Percentiles rank a stretch among this genome's conserved stretches.
Conservation (phyloP, 2,113 vertebrate species). For the Phyllostomus discolor region DNA sequence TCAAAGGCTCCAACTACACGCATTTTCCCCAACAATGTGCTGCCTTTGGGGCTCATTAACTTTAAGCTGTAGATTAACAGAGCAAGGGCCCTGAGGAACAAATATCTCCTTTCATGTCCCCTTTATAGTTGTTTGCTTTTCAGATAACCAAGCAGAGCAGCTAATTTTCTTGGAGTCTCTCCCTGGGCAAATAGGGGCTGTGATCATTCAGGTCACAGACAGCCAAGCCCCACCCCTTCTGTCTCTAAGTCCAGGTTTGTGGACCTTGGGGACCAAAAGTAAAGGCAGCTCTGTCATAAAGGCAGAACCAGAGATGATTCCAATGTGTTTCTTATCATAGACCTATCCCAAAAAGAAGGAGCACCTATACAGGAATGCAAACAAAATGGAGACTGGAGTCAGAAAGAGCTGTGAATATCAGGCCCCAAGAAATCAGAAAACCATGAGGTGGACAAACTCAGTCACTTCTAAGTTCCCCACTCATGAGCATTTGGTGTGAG, state of each 20-base stretch:
- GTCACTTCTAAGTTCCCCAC: not conserved
- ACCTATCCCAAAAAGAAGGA: not conserved
- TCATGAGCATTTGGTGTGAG: not conserved
- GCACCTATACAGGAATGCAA: not conserved
- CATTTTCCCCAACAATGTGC: not conserved
- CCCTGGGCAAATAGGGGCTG: not conserved
- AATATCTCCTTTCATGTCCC: not conserved
- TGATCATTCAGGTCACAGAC: not conserved
- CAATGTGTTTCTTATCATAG: not conserved
- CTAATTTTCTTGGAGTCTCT: not conserved
- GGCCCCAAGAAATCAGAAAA: not conserved
- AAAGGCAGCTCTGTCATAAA: not conserved
- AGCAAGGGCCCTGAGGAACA: not conserved
- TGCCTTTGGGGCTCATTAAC: not conserved
- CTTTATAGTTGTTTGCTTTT: not conserved
- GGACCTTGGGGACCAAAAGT: not conserved
- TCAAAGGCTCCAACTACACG: not conserved
- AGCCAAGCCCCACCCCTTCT: not conserved
- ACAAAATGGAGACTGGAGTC: not conserved
- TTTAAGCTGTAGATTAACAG: not conserved
- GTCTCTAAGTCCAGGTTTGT: not conserved
- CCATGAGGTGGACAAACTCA: no score
- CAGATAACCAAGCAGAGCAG: not conserved
- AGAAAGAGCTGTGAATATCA: not conserved
- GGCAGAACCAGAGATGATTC: not conserved